These are phyloP conservation scores for Myzus persicae DNA, from an alignment of 1,140 invertebrate genomes.

Conservation along the genomic window DNA sequence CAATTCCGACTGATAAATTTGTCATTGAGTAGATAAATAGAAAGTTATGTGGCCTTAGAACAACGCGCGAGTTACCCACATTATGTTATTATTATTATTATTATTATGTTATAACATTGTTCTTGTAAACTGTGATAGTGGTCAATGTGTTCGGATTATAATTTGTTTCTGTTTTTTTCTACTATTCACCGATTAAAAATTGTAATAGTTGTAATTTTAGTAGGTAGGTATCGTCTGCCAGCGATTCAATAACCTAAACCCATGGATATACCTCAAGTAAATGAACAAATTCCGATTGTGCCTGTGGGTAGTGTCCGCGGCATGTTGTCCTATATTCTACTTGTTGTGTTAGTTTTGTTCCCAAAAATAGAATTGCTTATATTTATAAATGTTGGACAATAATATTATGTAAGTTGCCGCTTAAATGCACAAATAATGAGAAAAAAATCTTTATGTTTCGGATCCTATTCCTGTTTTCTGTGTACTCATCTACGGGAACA, in stretches of 20 bases:
- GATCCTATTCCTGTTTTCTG: background rate
- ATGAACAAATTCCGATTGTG: background rate
- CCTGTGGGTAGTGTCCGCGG: background rate
- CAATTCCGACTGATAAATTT: slow-evolving; percentile 41
- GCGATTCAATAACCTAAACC: background rate
- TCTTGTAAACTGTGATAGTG: background rate
- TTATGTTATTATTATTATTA: slow-evolving; percentile 11
- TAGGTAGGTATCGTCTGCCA: background rate
- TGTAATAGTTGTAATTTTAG: background rate
- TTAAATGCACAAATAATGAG: background rate
- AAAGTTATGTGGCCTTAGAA: slow-evolving; percentile 54
- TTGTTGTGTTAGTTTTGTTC: background rate
- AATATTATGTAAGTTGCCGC: background rate
- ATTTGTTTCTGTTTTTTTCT: background rate
- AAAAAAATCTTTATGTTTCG: background rate
- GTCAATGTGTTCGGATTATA: background rate
- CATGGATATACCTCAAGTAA: background rate
- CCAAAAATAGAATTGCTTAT: background rate
- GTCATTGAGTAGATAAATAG: slow-evolving; percentile 55
- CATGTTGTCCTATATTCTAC: background rate
- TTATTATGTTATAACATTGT: background rate
- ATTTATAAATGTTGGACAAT: background rate
- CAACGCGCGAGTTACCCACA: background rate
- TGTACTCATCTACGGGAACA: background rate
- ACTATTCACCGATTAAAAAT: background rate